Base-by-base conservation (phyloP, 2,888 invertebrate genomes). In the Endomychus coccineus region DNA sequence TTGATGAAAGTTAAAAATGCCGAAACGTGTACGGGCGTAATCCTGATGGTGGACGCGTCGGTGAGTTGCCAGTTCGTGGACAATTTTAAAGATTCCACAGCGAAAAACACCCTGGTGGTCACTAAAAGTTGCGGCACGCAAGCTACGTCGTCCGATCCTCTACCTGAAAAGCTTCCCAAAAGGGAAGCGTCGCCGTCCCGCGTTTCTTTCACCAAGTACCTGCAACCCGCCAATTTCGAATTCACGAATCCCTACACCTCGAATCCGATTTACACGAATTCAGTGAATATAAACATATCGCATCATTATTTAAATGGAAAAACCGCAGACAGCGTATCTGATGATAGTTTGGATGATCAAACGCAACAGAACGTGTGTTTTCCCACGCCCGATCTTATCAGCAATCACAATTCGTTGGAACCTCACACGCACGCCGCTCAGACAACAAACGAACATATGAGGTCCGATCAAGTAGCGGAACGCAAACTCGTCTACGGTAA, bases 241-340 rank as follows among this genome's bases (percentile, higher is more conserved):
- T 45, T 50, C 13, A 32, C 47, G 4, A 51, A 52, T 30, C 48
- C 50, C 1, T 44, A 34, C 21, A 48, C 50, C 13, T 25, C 59
- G 17, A 56, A 64, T 41, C 69, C 71, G 23, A 60, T 63, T 43
- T 55, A 62, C 28, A 59, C 71, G 9, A 69, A 73, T 23, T 62
- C 74, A 2, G 71, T 77, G 25, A 75, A 73, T 45, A 77, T 77
- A 36, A 77, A 75, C 49, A 75, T 77, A 46, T 71, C 74, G 1
- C 74, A 75, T 44, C 64, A 70, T 30, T 75, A 70, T 55, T 54
- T 66, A 14, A 57, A 56, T 22, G 51, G 70, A 40, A 62, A 67
- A 21, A 70, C 69, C 46, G 57, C 66, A 11, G 45, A 36, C 15
- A 60, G 52, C 27, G 61, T 68, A 60, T 74, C 75, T 11, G 74